phyloP scores from a whole-genome alignment of 2,113 vertebrate genomes.

The Epinephelus cyanopodus region DNA sequence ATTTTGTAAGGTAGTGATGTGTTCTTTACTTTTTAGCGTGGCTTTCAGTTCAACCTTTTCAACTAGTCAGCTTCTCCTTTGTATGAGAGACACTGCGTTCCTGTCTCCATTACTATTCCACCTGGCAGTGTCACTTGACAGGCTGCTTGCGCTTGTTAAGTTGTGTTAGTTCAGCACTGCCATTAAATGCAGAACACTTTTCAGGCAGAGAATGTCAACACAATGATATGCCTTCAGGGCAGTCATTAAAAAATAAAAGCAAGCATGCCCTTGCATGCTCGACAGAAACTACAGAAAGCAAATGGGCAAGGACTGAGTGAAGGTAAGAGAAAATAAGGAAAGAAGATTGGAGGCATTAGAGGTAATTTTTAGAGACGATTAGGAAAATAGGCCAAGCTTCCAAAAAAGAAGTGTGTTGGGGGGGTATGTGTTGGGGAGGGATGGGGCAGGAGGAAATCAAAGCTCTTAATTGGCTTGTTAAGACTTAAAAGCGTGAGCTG shows the following conservation, averaged over 20 bases:
- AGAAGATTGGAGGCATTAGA: conserved; percentile 33
- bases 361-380: conserved; percentile 9
- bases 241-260: not conserved
- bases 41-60: not conserved
- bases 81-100: not conserved
- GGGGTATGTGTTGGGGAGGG: not conserved
- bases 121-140: not conserved
- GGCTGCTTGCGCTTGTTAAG: not conserved
- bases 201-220: not conserved
- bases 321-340: conserved; percentile 31
- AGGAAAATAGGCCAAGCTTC: conserved; percentile 51
- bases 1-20: too few species aligned
- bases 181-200: not conserved
- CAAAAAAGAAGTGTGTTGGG: conserved; percentile 2
- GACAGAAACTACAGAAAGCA: not conserved
- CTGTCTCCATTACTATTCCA: not conserved
- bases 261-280: not conserved
- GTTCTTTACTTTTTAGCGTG: too few species aligned
- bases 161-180: conserved; percentile 7
- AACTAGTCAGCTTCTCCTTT: too few species aligned
- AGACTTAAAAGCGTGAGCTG: conserved; percentile 64
- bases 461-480: conserved; percentile 77
- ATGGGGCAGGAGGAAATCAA: conserved; percentile 40
- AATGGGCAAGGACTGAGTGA: not conserved
- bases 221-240: conserved; percentile 3